Conservation (phyloP, 2,888 invertebrate genomes). For the Dryadula phaetusa region DNA sequence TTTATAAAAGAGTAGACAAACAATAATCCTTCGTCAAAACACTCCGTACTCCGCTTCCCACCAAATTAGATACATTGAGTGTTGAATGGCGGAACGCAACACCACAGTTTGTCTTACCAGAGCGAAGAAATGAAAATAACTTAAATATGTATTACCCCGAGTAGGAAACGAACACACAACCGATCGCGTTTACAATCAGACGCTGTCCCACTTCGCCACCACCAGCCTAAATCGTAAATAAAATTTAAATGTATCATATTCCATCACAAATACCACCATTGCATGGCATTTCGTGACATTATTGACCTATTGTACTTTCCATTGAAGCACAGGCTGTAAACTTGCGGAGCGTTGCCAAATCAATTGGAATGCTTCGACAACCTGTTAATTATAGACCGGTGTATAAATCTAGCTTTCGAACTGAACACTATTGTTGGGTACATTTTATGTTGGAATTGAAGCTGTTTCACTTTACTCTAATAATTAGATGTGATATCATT, state of each 20-base stretch:
- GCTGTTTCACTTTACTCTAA: background rate
- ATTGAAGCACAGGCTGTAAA: slow-evolving; percentile 10
- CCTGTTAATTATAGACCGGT: slow-evolving; percentile 10
- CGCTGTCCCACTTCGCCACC: too few relatives aligned
- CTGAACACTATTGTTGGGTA: background rate
- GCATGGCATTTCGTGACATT: background rate
- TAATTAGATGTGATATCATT: too few relatives aligned
- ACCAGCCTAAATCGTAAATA: background rate
- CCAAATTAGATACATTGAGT: too few relatives aligned
- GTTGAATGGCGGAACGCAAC: background rate
- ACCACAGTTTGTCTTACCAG: too few relatives aligned
- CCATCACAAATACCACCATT: background rate
- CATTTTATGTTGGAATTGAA: background rate
- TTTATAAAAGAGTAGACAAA: too few relatives aligned
- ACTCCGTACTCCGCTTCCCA: too few relatives aligned
- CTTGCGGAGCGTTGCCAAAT: slow-evolving; percentile 14
- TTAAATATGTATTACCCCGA: too few relatives aligned
- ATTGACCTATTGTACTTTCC: slow-evolving; percentile 22
- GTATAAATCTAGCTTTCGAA: slow-evolving; percentile 3
- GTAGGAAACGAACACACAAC: too few relatives aligned
- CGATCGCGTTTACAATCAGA: too few relatives aligned
- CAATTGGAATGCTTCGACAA: slow-evolving; percentile 2
- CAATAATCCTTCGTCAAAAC: too few relatives aligned
- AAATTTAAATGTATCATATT: background rate
- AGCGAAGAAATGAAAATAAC: too few relatives aligned